Evolutionary conservation across 1,140 invertebrate genomes (phyloP).

Genomic region (Pararge aegeria): DNA sequence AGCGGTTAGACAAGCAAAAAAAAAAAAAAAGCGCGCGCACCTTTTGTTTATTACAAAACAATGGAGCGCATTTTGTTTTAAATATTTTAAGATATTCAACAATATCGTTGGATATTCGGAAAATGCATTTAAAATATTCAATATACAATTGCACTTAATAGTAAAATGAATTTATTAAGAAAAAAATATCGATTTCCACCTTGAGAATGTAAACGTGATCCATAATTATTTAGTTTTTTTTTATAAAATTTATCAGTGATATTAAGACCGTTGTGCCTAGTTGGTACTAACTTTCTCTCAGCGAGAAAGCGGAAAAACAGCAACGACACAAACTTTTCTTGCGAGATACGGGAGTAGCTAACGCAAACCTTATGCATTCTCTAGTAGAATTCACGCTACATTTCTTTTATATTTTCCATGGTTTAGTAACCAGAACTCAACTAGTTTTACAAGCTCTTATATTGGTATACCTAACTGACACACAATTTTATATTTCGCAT

Average conservation of each 20-base stretch:
- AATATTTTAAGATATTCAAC: no score
- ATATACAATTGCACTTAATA: no score
- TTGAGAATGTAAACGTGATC: no score
- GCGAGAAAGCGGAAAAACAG: conserved; percentile 54
- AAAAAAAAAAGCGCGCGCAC: neutral
- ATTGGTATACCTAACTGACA: neutral
- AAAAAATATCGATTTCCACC: no score
- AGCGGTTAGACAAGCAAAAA: neutral
- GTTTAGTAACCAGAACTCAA: no score
- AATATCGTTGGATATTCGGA: no score
- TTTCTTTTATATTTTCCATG: no score
- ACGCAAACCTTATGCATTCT: conserved; percentile 8
- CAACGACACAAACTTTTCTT: conserved; percentile 24
- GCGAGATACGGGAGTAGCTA: conserved; percentile 11
- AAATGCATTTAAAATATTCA: no score
- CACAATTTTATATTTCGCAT: no score
- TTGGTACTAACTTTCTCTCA: conserved; percentile 35
- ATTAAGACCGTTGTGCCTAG: neutral
- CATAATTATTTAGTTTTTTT: neutral
- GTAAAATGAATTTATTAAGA: no score
- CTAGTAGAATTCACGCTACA: conserved; percentile 8
- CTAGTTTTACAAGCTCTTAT: neutral
- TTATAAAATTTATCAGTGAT: neutral
- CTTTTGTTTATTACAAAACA: neutral
- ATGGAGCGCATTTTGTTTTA: no score